phyloP scores from a whole-genome alignment of 2,888 invertebrate species.

The Drosophila diplacantha region DNA sequence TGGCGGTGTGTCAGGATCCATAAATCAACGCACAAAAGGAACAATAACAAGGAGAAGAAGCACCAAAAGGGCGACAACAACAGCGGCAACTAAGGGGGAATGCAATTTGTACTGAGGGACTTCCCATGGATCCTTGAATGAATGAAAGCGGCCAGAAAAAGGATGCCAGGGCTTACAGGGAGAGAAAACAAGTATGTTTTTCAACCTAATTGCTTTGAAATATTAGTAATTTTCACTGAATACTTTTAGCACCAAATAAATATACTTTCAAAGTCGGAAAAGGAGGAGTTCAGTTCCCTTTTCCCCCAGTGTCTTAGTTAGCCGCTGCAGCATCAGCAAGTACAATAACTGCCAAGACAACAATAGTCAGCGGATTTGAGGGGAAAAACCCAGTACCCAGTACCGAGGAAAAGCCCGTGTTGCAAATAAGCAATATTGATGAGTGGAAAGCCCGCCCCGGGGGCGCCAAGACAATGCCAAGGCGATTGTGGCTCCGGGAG shows the following conservation, averaged over 20 bases:
- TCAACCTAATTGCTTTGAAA: neutral
- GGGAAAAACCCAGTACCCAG: constrained; percentile 6
- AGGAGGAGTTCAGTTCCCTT: neutral
- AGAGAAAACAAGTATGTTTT: neutral
- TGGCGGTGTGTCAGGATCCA: constrained; percentile 37
- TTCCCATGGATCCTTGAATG: constrained; percentile 17
- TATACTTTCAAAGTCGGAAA: neutral
- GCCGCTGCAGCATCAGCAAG: constrained; percentile 7
- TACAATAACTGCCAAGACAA: constrained; percentile 52
- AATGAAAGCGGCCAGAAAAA: constrained; percentile 5
- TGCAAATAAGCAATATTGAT: constrained; percentile 72
- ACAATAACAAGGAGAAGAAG: constrained; percentile 41
- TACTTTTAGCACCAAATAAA: neutral
- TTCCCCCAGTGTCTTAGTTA: constrained; percentile 13
- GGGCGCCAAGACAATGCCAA: constrained; percentile 33
- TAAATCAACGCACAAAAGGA: constrained; percentile 64
- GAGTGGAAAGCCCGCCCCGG: constrained; percentile 45
- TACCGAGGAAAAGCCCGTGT: constrained; percentile 34
- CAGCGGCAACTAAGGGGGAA: constrained; percentile 50
- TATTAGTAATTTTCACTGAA: neutral
- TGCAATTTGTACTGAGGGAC: constrained; percentile 61
- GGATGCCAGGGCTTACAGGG: neutral
- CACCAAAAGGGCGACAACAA: constrained; percentile 1
- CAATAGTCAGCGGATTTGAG: constrained; percentile 23
- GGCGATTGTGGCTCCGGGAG: constrained; percentile 9